Conservation (phyloP, 1,140 invertebrate genomes). For the Dreissena rostriformis region DNA sequence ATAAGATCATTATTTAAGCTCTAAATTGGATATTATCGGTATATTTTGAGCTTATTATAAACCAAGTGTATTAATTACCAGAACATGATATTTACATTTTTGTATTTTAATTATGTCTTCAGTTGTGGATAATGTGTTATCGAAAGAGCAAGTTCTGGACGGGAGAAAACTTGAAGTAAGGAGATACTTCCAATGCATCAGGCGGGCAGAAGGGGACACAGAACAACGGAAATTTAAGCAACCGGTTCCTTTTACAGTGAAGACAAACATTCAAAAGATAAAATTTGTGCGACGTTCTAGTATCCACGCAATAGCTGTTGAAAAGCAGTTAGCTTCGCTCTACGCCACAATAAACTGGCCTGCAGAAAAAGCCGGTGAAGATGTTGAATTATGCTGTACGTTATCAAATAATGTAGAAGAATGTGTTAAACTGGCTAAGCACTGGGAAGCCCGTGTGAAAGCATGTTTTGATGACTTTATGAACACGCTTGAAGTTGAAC, state of each 20-base stretch:
- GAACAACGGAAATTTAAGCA: slow-evolving; percentile 4
- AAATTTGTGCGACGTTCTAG: slow-evolving; percentile 28
- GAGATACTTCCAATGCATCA: slow-evolving; percentile 56
- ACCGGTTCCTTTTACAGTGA: slow-evolving; percentile 11
- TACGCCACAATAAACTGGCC: slow-evolving; percentile 16
- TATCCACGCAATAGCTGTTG: slow-evolving; percentile 1
- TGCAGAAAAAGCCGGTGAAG: not conserved
- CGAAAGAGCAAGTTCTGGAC: slow-evolving; percentile 44
- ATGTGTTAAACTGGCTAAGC: slow-evolving; percentile 20
- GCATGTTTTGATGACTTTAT: slow-evolving; percentile 34
- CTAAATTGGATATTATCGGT: no score
- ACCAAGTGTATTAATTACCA: no score
- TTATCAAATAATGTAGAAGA: slow-evolving; percentile 16
- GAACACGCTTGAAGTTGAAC: slow-evolving; percentile 10
- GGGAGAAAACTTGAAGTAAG: slow-evolving; percentile 28
- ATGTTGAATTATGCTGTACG: slow-evolving; percentile 19
- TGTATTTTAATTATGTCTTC: not conserved
- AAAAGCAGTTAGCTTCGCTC: slow-evolving; percentile 5
- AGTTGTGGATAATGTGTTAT: slow-evolving; percentile 49
- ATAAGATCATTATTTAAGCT: no score
- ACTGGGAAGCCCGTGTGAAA: slow-evolving; percentile 31
- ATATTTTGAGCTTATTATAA: no score
- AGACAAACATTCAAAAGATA: slow-evolving; percentile 18
- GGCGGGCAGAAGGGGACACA: slow-evolving; percentile 39
- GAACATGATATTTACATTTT: no score